Evolutionary conservation across 1,140 invertebrate genomes (phyloP).

Genomic region (Drosophila setifemur): DNA sequence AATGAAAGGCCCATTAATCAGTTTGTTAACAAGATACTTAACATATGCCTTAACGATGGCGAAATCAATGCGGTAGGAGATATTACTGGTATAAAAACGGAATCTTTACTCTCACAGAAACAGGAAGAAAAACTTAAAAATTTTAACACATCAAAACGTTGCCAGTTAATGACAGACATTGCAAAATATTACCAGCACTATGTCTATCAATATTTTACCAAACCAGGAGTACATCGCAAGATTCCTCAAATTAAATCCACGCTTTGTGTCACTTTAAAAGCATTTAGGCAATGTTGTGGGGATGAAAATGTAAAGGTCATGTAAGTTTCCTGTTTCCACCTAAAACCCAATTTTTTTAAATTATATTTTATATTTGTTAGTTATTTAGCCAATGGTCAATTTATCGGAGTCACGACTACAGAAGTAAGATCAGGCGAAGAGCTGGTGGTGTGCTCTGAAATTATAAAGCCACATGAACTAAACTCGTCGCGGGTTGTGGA

Average conservation of each 20-base stretch:
- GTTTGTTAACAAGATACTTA: too few relatives aligned
- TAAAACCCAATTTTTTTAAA: background rate
- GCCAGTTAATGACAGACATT: background rate
- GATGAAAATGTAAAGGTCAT: conserved; percentile 29
- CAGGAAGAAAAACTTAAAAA: background rate
- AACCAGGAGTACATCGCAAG: background rate
- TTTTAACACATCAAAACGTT: conserved; percentile 34
- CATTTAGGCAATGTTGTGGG: conserved; percentile 3
- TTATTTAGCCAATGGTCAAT: background rate
- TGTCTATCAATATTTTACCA: conserved; percentile 33
- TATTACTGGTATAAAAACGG: background rate
- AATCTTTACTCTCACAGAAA: background rate
- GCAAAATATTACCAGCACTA: conserved; percentile 22
- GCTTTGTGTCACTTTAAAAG: conserved; percentile 15
- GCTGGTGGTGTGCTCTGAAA: conserved; percentile 14
- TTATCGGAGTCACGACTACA: conserved; percentile 9
- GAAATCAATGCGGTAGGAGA: background rate
- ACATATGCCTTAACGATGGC: too few relatives aligned
- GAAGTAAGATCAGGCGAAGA: conserved; percentile 14
- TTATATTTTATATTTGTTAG: background rate
- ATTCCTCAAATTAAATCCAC: conserved; percentile 23
- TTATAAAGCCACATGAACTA: background rate
- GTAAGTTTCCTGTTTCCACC: background rate
- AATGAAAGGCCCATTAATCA: conserved; percentile 16
- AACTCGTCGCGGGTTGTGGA: background rate